Percentiles rank a stretch among this genome's conserved stretches.
Conservation (phyloP, 2,797 vertebrate genomes). For the Dendrocincla fuliginosa region DNA sequence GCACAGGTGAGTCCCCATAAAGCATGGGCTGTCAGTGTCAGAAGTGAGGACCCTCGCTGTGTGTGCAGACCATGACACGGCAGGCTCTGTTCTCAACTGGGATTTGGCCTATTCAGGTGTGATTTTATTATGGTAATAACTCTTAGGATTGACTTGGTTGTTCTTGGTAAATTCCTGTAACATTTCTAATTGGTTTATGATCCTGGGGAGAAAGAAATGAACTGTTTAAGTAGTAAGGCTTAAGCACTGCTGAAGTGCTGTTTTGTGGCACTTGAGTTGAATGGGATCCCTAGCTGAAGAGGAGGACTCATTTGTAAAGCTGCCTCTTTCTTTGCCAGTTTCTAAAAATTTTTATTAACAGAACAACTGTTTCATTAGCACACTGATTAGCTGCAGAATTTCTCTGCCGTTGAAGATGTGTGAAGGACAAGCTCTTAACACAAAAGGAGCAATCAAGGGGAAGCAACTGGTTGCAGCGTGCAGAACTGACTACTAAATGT, state of each 20-base stretch:
- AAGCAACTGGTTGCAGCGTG: not conserved
- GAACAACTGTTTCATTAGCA: constrained; percentile 39
- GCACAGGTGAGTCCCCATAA: not conserved
- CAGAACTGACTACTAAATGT: not conserved
- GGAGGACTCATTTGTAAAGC: constrained; percentile 5
- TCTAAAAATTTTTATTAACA: constrained; percentile 23
- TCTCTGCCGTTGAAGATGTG: not conserved
- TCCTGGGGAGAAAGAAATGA: not conserved
- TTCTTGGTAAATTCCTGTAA: not conserved
- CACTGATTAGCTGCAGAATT: constrained; percentile 30
- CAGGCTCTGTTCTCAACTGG: accelerated
- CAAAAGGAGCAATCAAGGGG: constrained; percentile 31
- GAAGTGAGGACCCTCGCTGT: too few species aligned
- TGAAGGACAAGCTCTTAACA: constrained; percentile 40
- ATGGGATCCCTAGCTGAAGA: not conserved
- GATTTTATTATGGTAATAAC: not conserved
- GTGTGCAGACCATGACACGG: accelerated
- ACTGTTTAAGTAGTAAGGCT: not conserved
- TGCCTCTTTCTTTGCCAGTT: not conserved
- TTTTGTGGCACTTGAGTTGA: not conserved
- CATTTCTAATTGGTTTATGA: not conserved
- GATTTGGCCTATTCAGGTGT: not conserved
- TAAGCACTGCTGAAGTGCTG: not conserved
- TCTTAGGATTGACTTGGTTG: not conserved
- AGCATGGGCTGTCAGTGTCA: accelerated